Evolutionary conservation across 2,888 invertebrate species (phyloP).

Genomic region (Apodemia duryi): DNA sequence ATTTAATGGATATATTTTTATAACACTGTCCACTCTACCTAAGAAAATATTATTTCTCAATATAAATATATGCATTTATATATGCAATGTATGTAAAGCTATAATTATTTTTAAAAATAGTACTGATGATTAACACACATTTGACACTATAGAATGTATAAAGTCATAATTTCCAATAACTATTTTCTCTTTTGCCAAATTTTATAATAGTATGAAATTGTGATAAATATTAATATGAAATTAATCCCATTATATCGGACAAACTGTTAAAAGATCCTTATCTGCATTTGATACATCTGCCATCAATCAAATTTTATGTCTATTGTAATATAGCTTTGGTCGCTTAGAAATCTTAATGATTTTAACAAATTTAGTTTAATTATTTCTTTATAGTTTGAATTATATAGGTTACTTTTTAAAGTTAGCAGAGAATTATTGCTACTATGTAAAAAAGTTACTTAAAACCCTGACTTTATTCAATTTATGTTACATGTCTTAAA

Average conservation of each 20-base stretch:
- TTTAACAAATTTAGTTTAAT: no score
- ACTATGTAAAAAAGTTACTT: no score
- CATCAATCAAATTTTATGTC: no score
- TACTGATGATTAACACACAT: neutral
- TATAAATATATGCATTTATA: neutral
- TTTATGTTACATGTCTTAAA: no score
- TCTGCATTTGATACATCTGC: no score
- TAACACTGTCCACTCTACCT: neutral
- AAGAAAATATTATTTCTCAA: neutral
- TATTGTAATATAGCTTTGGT: no score
- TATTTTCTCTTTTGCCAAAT: conserved; percentile 3
- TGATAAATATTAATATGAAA: neutral
- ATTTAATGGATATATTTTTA: conserved; percentile 12
- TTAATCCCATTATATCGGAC: neutral
- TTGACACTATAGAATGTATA: neutral
- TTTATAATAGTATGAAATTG: neutral
- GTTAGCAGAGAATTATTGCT: no score
- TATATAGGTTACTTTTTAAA: no score
- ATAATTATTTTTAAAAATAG: neutral
- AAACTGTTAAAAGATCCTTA: no score
- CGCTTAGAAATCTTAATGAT: no score
- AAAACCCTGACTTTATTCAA: no score
- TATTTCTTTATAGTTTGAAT: no score
- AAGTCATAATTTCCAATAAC: neutral
- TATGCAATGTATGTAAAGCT: neutral